Percentiles rank a stretch among this genome's conserved stretches.
Conservation (phyloP, 2,888 invertebrate genomes). For the Subacronicta megacephala region DNA sequence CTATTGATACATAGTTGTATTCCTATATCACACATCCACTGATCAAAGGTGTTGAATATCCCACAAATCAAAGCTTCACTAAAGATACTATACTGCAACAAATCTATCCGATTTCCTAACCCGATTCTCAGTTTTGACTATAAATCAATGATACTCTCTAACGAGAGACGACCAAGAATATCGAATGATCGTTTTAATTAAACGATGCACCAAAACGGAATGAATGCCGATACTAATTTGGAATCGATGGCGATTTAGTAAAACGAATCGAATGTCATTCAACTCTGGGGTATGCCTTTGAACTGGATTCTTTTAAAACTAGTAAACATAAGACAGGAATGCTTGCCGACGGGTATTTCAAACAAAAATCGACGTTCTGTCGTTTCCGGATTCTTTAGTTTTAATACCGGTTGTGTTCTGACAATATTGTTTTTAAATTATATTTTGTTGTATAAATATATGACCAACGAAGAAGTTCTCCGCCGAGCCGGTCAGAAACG, state of each 20-base stretch:
- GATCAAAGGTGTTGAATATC: slow-evolving; percentile 23
- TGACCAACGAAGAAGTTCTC: too few relatives aligned
- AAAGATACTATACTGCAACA: slow-evolving; percentile 17
- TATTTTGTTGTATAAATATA: too few relatives aligned
- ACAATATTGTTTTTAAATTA: too few relatives aligned
- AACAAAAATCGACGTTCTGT: too few relatives aligned
- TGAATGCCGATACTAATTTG: slow-evolving; percentile 34
- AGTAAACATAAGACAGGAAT: too few relatives aligned
- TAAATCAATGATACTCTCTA: slow-evolving; percentile 26
- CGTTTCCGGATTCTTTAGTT: too few relatives aligned
- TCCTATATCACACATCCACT: too few relatives aligned
- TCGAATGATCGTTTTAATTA: slow-evolving; percentile 36
- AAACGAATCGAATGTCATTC: slow-evolving; percentile 21
- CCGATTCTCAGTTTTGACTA: slow-evolving; percentile 10
- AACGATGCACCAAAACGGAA: slow-evolving; percentile 39
- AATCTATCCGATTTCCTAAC: slow-evolving; percentile 28
- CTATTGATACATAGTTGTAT: too few relatives aligned
- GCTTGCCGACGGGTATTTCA: too few relatives aligned
- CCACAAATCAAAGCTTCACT: slow-evolving; percentile 5
- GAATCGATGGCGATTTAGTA: slow-evolving; percentile 43
- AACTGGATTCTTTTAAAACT: slow-evolving; percentile 29
- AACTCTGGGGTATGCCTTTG: slow-evolving; percentile 8
- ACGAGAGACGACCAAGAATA: slow-evolving; percentile 30
- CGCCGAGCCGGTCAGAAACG: too few relatives aligned
- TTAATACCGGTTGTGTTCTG: too few relatives aligned